Evolutionary conservation across 2,113 vertebrate species (phyloP), one percentile per base, ranked within the genome.

Genomic region (Rousettus leschenaultii): DNA sequence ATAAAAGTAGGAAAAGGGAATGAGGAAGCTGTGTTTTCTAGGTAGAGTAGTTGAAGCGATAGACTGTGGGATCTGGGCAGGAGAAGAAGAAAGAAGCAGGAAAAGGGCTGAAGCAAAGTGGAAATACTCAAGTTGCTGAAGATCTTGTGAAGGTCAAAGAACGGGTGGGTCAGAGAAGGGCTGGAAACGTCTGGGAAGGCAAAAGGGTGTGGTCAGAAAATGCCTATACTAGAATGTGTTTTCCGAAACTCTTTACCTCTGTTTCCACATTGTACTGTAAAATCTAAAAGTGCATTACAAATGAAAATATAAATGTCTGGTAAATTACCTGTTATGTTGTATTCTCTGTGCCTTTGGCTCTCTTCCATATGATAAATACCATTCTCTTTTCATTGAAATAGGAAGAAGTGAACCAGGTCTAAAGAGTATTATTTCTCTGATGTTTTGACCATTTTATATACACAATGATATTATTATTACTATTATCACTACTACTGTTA

Each of bases 301-400:
- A 12, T 38, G 55, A 82, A 95, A 91, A 57, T 61, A 74, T 24
- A 43, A 71, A 73, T 59, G 38, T 86, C 61, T 53, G 18, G 16
- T 84, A 57, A 78, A 73, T 91, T 66, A 61, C 21, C 78, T 86
- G 24, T 79, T 78, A 57, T 43, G 92, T 94, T 51, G 3, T 68
- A 18, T 55, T 71, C 48, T 6, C 61, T 45, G 1, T 92, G 53
- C 19, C 80, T 89, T 89, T 73, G 28, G 15, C 45, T 92, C 2
- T 87, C 59, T 96, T 90, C 80, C 53, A 61, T n/a, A 2, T 80
- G 53, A 93, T 51, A 93, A 93, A 93, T 78, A 57, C 45, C 51
- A 53, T 89, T 89, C 10, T 79, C 21, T 89, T 82, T 91, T 43
- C 40, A 65, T 53, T 86, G 63, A 82, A 68, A 78, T 35, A 53